A percentile compares a stretch with the other conserved stretches of the same genome.
phyloP scores from a whole-genome alignment of 2,888 invertebrate species.

The Meliscaeva auricollis region DNA sequence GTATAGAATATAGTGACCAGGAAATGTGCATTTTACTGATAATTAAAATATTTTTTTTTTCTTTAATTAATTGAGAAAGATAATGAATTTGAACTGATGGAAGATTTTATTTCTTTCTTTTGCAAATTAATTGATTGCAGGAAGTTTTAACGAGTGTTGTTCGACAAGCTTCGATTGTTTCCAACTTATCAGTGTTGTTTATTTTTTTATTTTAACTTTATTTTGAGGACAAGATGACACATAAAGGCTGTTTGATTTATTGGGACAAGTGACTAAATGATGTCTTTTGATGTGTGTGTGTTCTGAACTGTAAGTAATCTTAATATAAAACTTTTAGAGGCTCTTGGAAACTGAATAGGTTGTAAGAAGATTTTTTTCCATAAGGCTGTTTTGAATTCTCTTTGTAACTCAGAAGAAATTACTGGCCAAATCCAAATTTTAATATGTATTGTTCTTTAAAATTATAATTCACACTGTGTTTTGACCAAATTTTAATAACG shows the following conservation, averaged over 20 bases:
- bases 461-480: no score
- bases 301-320: not conserved
- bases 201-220: slow-evolving; percentile 11
- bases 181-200: slow-evolving; percentile 35
- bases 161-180: slow-evolving; percentile 48
- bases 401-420: no score
- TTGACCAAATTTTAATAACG: no score
- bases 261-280: slow-evolving; percentile 11
- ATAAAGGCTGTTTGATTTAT: slow-evolving; percentile 9
- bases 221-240: not conserved
- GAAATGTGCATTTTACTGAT: slow-evolving; percentile 50
- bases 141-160: slow-evolving; percentile 44
- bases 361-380: no score
- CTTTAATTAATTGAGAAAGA: slow-evolving; percentile 65
- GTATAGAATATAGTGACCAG: slow-evolving; percentile 32
- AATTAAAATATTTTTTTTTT: slow-evolving; percentile 51
- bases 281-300: slow-evolving; percentile 20
- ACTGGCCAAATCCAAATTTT: no score
- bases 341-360: no score
- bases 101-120: slow-evolving; percentile 7
- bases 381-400: no score
- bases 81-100: slow-evolving; percentile 52
- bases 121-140: slow-evolving; percentile 32
- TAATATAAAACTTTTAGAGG: no score
- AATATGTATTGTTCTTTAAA: no score